Conservation (phyloP, 2,113 vertebrate genomes). For the Chaenogobius annularis region DNA sequence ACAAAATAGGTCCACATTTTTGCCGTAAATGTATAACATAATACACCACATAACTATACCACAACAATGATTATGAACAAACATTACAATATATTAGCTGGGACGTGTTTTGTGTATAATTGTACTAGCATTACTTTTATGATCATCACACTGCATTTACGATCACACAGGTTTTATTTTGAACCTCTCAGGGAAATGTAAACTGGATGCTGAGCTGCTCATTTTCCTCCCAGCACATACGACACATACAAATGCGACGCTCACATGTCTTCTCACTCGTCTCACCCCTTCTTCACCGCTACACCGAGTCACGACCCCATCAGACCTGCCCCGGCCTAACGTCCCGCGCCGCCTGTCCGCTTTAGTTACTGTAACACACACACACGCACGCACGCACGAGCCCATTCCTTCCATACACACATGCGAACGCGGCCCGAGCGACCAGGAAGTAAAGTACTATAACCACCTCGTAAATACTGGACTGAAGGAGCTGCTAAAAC, state of each 20-base stretch:
- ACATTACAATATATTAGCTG: no score
- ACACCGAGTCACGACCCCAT: slow-evolving; percentile 28
- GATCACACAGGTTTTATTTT: not conserved
- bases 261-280: slow-evolving; percentile 1
- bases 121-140: no score
- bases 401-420: slow-evolving; percentile 1
- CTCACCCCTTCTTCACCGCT: slow-evolving; percentile 12
- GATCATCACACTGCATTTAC: no score
- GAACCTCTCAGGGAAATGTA: not conserved
- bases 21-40: no score
- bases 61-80: no score
- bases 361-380: slow-evolving; percentile 46
- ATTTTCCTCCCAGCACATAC: not conserved
- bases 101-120: not conserved
- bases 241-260: not conserved
- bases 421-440: slow-evolving; percentile 24
- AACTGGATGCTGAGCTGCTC: not conserved
- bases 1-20: no score
- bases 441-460: slow-evolving; percentile 35
- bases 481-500: slow-evolving; percentile 65
- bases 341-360: slow-evolving; percentile 43
- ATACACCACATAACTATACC: no score
- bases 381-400: not conserved
- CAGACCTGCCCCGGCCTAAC: slow-evolving; percentile 49
- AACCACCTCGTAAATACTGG: slow-evolving; percentile 66